Evolutionary conservation across 1,140 invertebrate genomes (phyloP), one percentile per base, ranked within the genome.

Genomic region (Homalodisca vitripennis): DNA sequence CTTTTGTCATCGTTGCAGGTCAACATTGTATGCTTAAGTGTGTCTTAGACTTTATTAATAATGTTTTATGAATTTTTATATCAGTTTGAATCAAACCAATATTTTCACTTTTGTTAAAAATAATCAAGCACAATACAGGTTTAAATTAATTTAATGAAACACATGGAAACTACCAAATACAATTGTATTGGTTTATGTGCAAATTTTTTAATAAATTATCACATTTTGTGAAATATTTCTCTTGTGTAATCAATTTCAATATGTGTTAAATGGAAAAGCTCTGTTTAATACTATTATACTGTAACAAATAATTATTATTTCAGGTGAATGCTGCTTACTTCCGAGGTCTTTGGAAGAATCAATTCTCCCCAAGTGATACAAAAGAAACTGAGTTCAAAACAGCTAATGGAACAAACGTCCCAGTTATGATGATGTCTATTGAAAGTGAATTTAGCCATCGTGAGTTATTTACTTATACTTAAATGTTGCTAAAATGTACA

Each of bases 301-400:
- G 17, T 10, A 41, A 10, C 34, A 41, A 12, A 31, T 74, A 41
- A 17, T 66, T 60, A 67, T 65, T 47, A 53, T 17, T 75, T 72
- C 53, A 80, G 79, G 89, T 89, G 0, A 97, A 97, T 77, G 94
- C 93, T 0, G 92, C 94, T 0, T 96, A 94, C 75, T 96, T 97
- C 81, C 96, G 95, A 81, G 93, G 92, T 13, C 80, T 87, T 3
- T 95, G 93, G 93, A 81, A 87, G 32, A 89, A 87, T 24, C 86
- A 89, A 71, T 97, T 97, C 77, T 83, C 88, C 47, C 78, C 82
- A 0, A 82, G 85, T 1, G 82, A 85, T 29, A 92, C 91, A 0
- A 85, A 84, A 71, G 84, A 84, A 31, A 85, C 87, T 67, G 80
- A 89, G 0, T 97, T 97, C 81, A 90, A 91, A 70, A 83, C 87